Base-by-base conservation (phyloP, 2,888 invertebrate species). In the Dendrolimus houi region DNA sequence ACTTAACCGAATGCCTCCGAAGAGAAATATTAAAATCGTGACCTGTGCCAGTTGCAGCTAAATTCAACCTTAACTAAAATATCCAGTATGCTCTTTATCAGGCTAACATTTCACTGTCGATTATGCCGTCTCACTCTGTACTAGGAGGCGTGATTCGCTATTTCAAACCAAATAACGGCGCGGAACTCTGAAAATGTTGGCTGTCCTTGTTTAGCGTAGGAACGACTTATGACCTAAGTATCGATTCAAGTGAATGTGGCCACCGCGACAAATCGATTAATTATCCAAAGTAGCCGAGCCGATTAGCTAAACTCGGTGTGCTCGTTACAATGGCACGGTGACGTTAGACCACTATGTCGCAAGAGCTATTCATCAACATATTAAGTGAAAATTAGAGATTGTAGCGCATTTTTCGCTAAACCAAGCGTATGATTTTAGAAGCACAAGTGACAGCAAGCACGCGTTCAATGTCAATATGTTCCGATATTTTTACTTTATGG, bases 141-240 rank as follows among this genome's bases (percentile, higher is more conserved):
- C 74, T 75, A 73, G 85, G 81, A 85, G 87, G 87, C 87, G 87
- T 88, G 87, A 87, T 87, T 86, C 81, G 85, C 81, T 77, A 82
- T 84, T 87, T 81, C 81, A 73, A 80, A 75, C 75, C 71, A 75
- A 81, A 81, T 81, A 75, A 74, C 70, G 74, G 69, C 73, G 81
- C 78, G 81, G 69, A 78, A 75, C 79, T 66, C 74, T 70, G 79
- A 68, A 71, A 81, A 77, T 65, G 80, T 85, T 83, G 75, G 69
- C 81, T 74, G 83, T 88, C 88, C 81, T 77, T 75, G 79, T 88
- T 81, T 77, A 73, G 72, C 87, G 71, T 71, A 72, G 70, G 64
- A 69, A 67, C 83, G 87, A 88, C 88, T 87, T 86, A 82, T 88
- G 88, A 88, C 88, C 88, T 85, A 84, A 79, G 81, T 80, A 83